Conservation (phyloP, 2,888 invertebrate species). For the Acholoe squamosa region DNA sequence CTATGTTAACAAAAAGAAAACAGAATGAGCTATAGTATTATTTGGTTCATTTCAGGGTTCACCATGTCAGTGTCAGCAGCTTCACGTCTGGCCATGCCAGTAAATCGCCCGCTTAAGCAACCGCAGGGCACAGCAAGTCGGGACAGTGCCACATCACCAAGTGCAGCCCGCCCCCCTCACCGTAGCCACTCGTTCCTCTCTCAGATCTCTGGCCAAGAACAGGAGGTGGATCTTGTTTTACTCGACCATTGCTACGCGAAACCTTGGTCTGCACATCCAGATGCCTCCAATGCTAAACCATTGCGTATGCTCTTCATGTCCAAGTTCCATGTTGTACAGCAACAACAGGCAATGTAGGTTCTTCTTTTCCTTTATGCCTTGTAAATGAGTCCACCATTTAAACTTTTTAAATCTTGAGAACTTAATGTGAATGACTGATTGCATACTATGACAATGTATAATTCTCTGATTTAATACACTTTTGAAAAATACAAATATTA, state of each 20-base stretch:
- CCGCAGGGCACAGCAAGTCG: background rate
- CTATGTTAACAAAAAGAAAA: too few species aligned
- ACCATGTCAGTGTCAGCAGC: background rate
- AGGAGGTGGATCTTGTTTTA: conserved; percentile 65
- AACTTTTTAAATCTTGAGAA: too few species aligned
- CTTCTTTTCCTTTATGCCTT: background rate
- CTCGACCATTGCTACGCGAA: conserved; percentile 90
- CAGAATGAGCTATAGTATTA: too few species aligned
- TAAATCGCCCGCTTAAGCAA: background rate
- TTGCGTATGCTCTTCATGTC: conserved; percentile 82
- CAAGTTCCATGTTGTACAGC: conserved; percentile 76
- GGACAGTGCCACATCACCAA: background rate
- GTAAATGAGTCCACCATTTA: too few species aligned
- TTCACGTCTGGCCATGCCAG: background rate
- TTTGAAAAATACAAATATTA: too few species aligned
- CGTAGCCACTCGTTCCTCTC: conserved; percentile 53
- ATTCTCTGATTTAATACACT: too few species aligned
- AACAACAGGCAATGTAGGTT: conserved; percentile 41
- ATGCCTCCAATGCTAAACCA: conserved; percentile 87
- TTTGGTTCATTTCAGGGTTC: background rate
- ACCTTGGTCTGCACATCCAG: conserved; percentile 88
- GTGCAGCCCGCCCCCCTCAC: conserved; percentile 5
- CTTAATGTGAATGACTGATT: too few species aligned
- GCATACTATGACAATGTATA: too few species aligned
- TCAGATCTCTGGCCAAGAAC: conserved; percentile 64